A percentile compares a stretch with the other conserved stretches of the same genome.
These are phyloP conservation scores for rabbit (Oryctolagus cuniculus) DNA, from an alignment of 2,113 vertebrate genomes.

Conservation along the genomic window DNA sequence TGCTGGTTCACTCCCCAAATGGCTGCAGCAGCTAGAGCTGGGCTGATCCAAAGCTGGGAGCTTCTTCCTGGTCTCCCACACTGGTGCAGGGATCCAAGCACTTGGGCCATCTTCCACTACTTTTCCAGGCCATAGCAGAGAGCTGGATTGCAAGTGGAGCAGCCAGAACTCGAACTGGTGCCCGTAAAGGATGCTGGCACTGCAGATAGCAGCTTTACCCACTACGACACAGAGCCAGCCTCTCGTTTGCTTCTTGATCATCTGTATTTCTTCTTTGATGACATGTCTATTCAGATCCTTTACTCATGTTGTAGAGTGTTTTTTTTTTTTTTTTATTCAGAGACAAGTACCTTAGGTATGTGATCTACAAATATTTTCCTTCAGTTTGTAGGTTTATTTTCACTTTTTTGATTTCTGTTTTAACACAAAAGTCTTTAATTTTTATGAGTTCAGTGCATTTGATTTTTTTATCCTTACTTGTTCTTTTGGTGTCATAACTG, in stretches of 20 bases:
- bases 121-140: too few relatives aligned
- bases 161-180: too few relatives aligned
- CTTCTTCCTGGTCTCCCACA: too few relatives aligned
- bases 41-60: too few relatives aligned
- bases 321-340: neutral
- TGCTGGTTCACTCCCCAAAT: too few relatives aligned
- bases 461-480: neutral
- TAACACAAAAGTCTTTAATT: neutral
- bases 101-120: too few relatives aligned
- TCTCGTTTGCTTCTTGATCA: neutral
- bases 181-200: too few relatives aligned
- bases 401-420: neutral
- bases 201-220: too few relatives aligned
- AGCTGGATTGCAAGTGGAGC: too few relatives aligned
- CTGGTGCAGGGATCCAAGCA: too few relatives aligned
- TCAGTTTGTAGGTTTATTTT: neutral
- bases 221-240: too few relatives aligned
- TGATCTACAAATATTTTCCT: neutral
- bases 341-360: neutral
- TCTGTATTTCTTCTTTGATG: neutral
- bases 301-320: neutral
- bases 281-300: neutral
- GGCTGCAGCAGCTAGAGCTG: too few relatives aligned
- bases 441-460: neutral
- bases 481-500: neutral